Percentiles rank a stretch among this genome's conserved stretches.
Evolutionary conservation across 2,888 invertebrate genomes (phyloP).

Genomic region (Papilio elwesi): DNA sequence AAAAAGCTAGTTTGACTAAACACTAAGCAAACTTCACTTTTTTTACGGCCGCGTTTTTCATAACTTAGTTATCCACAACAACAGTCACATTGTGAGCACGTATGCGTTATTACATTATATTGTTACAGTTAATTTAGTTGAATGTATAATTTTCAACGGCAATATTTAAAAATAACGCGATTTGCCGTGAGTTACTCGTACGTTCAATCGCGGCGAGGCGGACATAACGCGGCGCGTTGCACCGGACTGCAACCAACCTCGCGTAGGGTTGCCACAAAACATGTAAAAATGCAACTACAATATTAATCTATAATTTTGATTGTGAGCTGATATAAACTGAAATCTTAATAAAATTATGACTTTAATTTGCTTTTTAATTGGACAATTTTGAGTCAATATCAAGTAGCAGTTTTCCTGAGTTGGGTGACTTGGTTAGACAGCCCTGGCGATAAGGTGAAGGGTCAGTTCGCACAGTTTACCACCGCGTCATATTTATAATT

Average conservation of each 20-base stretch:
- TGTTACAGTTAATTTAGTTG: slow-evolving; percentile 14
- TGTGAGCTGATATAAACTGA: neutral
- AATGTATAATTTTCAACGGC: slow-evolving; percentile 26
- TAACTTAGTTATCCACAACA: neutral
- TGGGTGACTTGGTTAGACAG: slow-evolving; percentile 43
- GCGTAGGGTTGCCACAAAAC: slow-evolving; percentile 26
- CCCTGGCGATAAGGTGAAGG: slow-evolving; percentile 63
- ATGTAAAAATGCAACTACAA: neutral
- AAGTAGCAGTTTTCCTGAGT: neutral
- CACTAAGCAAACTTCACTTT: too few relatives aligned
- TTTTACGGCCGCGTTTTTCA: neutral
- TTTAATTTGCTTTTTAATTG: neutral
- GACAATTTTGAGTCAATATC: neutral
- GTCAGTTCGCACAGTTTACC: slow-evolving; percentile 81
- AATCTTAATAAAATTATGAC: neutral
- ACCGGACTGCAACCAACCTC: slow-evolving; percentile 29
- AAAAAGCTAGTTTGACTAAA: too few relatives aligned
- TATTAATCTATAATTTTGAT: neutral
- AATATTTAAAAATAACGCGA: slow-evolving; percentile 29
- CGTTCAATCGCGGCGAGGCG: slow-evolving; percentile 33
- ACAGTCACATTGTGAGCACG: neutral
- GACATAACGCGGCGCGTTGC: slow-evolving; percentile 37
- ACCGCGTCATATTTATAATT: slow-evolving; percentile 84
- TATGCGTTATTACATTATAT: neutral
- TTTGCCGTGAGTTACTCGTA: slow-evolving; percentile 35